Evolutionary conservation across 2,888 invertebrate species (phyloP).

Genomic region (Drosophila pseudotalamancana): DNA sequence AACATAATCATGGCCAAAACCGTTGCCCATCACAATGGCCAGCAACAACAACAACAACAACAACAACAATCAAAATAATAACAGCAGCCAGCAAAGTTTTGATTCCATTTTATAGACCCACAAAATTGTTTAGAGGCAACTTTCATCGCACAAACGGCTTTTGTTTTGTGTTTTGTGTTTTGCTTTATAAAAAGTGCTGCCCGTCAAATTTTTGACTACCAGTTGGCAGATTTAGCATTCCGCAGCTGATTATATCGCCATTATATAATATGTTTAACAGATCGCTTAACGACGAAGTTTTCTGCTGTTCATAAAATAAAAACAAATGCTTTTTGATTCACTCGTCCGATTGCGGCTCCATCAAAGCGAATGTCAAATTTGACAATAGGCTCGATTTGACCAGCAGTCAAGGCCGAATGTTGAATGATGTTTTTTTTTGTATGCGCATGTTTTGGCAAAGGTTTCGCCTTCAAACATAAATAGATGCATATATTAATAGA

Average conservation of each 20-base stretch:
- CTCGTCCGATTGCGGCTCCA: slow-evolving; percentile 1
- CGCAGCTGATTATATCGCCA: too few species aligned
- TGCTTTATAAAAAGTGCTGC: too few species aligned
- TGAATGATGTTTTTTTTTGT: background rate
- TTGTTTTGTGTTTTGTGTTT: too few species aligned
- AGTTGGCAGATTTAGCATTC: background rate
- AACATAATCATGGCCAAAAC: slow-evolving; percentile 32
- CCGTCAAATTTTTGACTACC: background rate
- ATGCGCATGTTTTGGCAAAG: background rate
- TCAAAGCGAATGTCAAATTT: background rate
- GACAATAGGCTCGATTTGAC: background rate
- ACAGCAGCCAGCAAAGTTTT: slow-evolving; percentile 28
- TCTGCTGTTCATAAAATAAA: slow-evolving; percentile 1
- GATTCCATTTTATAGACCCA: slow-evolving; percentile 41
- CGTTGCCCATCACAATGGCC: slow-evolving; percentile 20
- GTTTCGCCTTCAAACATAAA: background rate
- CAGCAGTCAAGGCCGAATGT: slow-evolving; percentile 2
- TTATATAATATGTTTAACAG: background rate
- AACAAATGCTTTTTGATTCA: slow-evolving; percentile 5
- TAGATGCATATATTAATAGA: background rate
- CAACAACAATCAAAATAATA: slow-evolving; percentile 31
- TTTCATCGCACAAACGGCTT: slow-evolving; percentile 5
- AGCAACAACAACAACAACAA: slow-evolving; percentile 28
- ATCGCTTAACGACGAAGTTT: slow-evolving; percentile 10
- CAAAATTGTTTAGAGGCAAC: slow-evolving; percentile 51